Conservation (phyloP, 2,888 invertebrate species). For the Pterobdella sp. region DNA sequence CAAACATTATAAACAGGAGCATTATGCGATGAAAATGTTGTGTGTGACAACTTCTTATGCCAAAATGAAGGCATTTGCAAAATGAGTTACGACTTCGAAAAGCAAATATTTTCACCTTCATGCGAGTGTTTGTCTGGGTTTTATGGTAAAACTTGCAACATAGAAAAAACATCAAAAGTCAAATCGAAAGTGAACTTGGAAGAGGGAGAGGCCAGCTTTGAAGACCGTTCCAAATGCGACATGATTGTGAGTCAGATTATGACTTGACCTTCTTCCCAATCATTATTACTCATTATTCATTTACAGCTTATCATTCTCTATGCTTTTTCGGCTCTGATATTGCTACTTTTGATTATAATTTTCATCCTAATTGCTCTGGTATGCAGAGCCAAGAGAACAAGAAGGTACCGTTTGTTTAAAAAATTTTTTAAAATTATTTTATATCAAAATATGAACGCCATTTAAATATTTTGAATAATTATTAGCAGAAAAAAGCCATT, state of each 20-base stretch:
- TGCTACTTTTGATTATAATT: constrained; percentile 6
- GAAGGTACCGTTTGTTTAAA: background rate
- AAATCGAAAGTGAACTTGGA: background rate
- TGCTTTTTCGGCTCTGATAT: background rate
- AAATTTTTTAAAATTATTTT: background rate
- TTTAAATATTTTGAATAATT: background rate
- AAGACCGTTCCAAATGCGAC: background rate
- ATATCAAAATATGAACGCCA: background rate
- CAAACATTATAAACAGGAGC: background rate
- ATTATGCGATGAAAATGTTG: background rate
- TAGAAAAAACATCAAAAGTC: background rate
- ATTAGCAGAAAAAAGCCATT: background rate
- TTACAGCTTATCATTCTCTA: constrained; percentile 9
- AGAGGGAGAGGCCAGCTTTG: background rate
- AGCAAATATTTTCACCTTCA: background rate
- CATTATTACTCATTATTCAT: background rate
- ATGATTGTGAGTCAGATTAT: background rate
- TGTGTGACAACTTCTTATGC: background rate
- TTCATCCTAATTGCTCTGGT: constrained; percentile 10
- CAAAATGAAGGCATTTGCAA: background rate
- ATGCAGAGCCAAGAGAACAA: background rate
- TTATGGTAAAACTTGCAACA: background rate
- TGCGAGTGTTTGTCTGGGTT: background rate
- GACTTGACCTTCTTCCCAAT: background rate
- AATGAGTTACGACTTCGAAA: background rate